Conservation (phyloP, 2,888 invertebrate species). For the Bellardia bayeri region DNA sequence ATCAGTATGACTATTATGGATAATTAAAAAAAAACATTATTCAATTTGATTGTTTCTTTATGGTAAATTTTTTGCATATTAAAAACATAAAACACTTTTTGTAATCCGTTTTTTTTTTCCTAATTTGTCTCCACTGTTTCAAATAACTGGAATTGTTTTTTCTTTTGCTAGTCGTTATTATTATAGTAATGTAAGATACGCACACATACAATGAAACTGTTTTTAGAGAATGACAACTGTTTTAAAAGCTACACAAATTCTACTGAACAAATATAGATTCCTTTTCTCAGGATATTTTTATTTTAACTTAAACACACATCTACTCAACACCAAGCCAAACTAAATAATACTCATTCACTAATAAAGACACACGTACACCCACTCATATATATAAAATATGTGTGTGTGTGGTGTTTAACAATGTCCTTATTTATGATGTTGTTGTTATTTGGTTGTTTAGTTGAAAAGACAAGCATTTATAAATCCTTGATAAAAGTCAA, state of each 20-base stretch:
- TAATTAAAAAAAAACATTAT: no score
- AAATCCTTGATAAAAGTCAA: conserved; percentile 64
- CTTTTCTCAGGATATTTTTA: conserved; percentile 26
- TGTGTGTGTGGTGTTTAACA: conserved; percentile 28
- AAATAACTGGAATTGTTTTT: conserved; percentile 8
- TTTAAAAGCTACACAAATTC: conserved; percentile 50
- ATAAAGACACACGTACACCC: background rate
- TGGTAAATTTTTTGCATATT: no score
- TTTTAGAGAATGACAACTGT: conserved; percentile 59
- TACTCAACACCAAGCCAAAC: conserved; percentile 21
- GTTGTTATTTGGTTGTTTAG: conserved; percentile 38
- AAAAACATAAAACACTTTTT: no score
- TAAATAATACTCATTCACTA: background rate
- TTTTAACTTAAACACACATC: conserved; percentile 13
- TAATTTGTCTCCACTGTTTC: background rate
- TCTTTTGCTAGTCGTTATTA: conserved; percentile 7
- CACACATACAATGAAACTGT: conserved; percentile 18
- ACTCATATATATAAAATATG: background rate
- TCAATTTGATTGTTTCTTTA: no score
- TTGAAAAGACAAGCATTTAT: conserved; percentile 52
- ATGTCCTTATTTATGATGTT: conserved; percentile 59
- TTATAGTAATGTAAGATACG: background rate
- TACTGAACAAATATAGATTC: conserved; percentile 36
- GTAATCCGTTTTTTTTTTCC: no score
- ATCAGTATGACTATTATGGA: no score